Evolutionary conservation across 2,113 vertebrate species (phyloP).

Genomic region (Archocentrus centrarchus): DNA sequence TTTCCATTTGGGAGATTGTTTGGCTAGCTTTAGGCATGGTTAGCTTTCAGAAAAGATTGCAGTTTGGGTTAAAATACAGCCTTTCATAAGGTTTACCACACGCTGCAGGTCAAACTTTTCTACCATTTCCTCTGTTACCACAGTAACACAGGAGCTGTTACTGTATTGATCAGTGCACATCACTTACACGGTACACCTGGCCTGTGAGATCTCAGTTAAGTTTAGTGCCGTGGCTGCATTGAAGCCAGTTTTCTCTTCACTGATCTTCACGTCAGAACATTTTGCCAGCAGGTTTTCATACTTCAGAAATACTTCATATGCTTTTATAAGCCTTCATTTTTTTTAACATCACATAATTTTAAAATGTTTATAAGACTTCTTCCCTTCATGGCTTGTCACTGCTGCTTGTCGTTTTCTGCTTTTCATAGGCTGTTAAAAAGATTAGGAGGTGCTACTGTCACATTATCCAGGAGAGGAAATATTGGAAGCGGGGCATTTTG

Average conservation of each 20-base stretch:
- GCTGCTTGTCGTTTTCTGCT: slow-evolving; percentile 6
- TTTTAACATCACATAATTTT: neutral
- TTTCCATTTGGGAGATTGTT: neutral
- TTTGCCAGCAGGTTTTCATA: slow-evolving; percentile 2
- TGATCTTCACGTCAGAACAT: neutral
- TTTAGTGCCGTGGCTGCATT: neutral
- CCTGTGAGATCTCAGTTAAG: neutral
- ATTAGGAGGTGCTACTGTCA: slow-evolving; percentile 22
- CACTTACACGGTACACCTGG: neutral
- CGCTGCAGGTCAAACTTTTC: neutral
- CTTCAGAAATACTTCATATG: slow-evolving; percentile 10
- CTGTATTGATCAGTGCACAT: neutral
- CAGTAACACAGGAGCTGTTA: neutral
- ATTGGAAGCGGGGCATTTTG: neutral
- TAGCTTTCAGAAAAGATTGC: too few relatives aligned
- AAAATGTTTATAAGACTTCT: slow-evolving; percentile 29
- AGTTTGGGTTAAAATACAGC: neutral
- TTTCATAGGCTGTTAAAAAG: slow-evolving; percentile 30
- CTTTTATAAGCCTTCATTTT: slow-evolving; percentile 11
- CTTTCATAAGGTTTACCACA: neutral
- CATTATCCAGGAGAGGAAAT: neutral
- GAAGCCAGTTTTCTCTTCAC: neutral
- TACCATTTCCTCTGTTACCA: neutral
- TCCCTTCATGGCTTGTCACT: slow-evolving; percentile 35
- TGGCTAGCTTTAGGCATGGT: too few relatives aligned